Base-by-base conservation (phyloP, 53 echinoderm and acorn worm genomes). In the Stichopus horrens region DNA sequence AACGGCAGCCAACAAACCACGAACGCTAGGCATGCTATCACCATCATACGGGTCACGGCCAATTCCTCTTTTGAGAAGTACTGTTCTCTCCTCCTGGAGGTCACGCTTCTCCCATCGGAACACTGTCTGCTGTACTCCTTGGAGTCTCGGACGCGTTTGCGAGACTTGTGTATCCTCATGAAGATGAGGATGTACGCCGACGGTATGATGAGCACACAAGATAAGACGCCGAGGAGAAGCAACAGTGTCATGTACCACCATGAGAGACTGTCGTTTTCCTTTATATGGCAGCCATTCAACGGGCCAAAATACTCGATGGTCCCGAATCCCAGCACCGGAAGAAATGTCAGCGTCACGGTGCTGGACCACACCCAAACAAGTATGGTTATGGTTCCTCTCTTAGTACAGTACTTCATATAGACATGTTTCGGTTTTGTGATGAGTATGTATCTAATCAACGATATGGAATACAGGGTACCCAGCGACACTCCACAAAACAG, bases 401-500 rank as follows among this genome's bases (percentile, higher is more conserved):
- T 75, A 14, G 57, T 37, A 58, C 87, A 87, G 74, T 75, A 87
- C 57, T 87, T 87, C 74, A 87, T 55, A 21, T 73, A 87, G 19
- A 87, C 87, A 20, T 87, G 87, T 21, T 75, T 74, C 0, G 87
- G 87, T 75, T 55, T 87, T n/a, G 87, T 53, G 87, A 87, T 75
- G 4, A 87, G 87, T 74, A 87, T 53, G 54, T 87, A 87, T 19
- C 87, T n/a, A 55, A 19, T 87, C 6, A 87, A 56, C 52, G 87
- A 87, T 6, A 87, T 87, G 75, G 74, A 87, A 5, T 87, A 87
- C 10, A 87, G 75, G 19, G 93, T 94, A 1, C 88, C 88, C 18
- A 96, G 81, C 9, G 93, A 93, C 11, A 89, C 58, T 9, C 92
- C 92, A 6, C 90, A 84, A 14, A 86, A 92, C 0, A 85, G 67